These are phyloP conservation scores for Acronicta psi DNA, from an alignment of 2,888 invertebrate species.

Conservation along the genomic window DNA sequence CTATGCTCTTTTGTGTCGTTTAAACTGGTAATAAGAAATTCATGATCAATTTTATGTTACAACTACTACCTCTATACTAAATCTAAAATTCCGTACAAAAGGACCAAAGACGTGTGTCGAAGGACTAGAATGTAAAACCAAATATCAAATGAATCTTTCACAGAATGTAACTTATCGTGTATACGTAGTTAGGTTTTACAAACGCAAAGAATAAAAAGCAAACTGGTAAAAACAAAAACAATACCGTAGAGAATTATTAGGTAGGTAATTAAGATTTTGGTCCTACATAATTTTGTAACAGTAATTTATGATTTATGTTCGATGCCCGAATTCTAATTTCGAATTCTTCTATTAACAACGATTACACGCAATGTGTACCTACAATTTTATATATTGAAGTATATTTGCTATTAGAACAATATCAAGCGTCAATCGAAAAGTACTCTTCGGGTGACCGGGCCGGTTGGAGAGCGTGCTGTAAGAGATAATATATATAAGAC, in stretches of 20 bases:
- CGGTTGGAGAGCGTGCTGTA: too few relatives aligned
- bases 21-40: slow-evolving; percentile 29
- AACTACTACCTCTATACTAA: slow-evolving; percentile 8
- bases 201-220: too few relatives aligned
- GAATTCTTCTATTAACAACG: too few relatives aligned
- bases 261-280: too few relatives aligned
- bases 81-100: slow-evolving; percentile 10
- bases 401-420: slow-evolving; percentile 20
- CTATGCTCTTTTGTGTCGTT: slow-evolving; percentile 5
- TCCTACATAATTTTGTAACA: too few relatives aligned
- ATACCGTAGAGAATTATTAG: too few relatives aligned
- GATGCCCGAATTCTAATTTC: not conserved
- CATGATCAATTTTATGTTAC: slow-evolving; percentile 29
- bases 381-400: slow-evolving; percentile 19
- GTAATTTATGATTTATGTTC: not conserved
- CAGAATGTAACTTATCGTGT: not conserved
- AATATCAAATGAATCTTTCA: not conserved
- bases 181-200: too few relatives aligned
- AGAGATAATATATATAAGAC: too few relatives aligned
- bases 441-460: too few relatives aligned
- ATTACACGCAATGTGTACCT: too few relatives aligned
- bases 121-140: not conserved
- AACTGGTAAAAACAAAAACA: too few relatives aligned
- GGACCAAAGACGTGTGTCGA: not conserved
- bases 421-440: slow-evolving; percentile 24